Evolutionary conservation across 1,140 invertebrate species (phyloP), one percentile per base, ranked within the genome.

Genomic region (Anadara kagoshimensis): DNA sequence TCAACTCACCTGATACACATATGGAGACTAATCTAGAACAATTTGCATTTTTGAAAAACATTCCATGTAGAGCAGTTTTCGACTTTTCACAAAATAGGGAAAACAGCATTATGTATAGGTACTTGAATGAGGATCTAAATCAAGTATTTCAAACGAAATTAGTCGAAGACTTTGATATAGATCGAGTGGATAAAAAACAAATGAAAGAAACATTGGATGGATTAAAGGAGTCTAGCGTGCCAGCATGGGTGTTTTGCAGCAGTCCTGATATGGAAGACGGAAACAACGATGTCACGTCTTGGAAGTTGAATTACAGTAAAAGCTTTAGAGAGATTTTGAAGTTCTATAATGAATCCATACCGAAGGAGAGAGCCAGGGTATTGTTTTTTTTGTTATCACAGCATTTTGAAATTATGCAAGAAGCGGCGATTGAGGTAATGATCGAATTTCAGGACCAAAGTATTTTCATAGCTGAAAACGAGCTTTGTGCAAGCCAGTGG

Each of bases 341-440:
- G 49, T 76, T 76, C 53, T 83, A 78, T 51, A 45, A 44, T 12
- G 49, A 79, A 58, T 71, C 66, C 43, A 73, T 81, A 47, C 82
- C 81, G 12, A 45, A 69, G 14, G 76, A 65, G 8, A 75, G 83
- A 61, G 80, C 72, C 18, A 68, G 82, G 10, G 61, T 83, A 7
- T 62, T 85, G 16, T 80, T 83, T 62, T 67, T 77, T 44, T 29
- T 85, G 29, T 70, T 83, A 20, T 77, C 78, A 0, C 76, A 82
- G 22, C 68, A 80, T 36, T 75, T 66, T 44, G 76, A 78, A 20
- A 58, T 83, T 12, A 66, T 84, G 63, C 63, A 80, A 43, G 83
- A 85, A 54, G 78, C 78, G 12, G 77, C 75, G 18, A 80, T 81
- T 26, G 83, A 85, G 56, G 43, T 83, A 45, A 26, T 80, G 8